Evolutionary conservation across 2,797 vertebrate genomes (phyloP).

Genomic region (Menidia menidia): DNA sequence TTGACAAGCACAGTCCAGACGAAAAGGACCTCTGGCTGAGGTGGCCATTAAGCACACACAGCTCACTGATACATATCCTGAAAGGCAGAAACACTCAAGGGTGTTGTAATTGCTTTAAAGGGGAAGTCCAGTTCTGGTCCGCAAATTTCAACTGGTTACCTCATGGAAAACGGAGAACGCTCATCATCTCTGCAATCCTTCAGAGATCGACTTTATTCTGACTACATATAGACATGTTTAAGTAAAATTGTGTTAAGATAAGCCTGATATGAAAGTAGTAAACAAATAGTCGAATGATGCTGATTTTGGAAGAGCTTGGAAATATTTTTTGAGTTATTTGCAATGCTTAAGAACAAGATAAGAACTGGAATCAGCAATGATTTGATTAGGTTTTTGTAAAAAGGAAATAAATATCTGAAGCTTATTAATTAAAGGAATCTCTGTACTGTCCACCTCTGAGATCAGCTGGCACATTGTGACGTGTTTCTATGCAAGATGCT

Average conservation of each 20-base stretch:
- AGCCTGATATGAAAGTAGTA: slow-evolving; percentile 35
- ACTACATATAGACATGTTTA: not conserved
- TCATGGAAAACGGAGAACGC: not conserved
- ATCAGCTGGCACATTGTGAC: slow-evolving; percentile 55
- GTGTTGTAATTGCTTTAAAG: slow-evolving; percentile 47
- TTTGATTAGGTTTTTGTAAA: not conserved
- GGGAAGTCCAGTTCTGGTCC: not conserved
- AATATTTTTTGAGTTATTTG: no score
- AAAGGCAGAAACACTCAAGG: slow-evolving; percentile 26
- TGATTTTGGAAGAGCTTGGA: not conserved
- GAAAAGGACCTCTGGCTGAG: slow-evolving; percentile 63
- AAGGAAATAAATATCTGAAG: not conserved
- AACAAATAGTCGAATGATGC: slow-evolving; percentile 37
- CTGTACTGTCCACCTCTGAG: slow-evolving; percentile 10
- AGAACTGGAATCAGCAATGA: not conserved
- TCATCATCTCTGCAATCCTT: not conserved
- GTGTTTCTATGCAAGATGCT: slow-evolving; percentile 64
- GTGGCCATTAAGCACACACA: slow-evolving; percentile 74
- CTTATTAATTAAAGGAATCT: slow-evolving; percentile 42
- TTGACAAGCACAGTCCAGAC: slow-evolving; percentile 63
- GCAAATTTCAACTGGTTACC: not conserved
- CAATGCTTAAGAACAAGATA: no score
- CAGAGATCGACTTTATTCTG: not conserved
- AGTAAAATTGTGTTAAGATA: slow-evolving; percentile 10
- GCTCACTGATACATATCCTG: slow-evolving; percentile 38